phyloP scores from a whole-genome alignment of 2,888 invertebrate species.

The Hesperia comma region DNA sequence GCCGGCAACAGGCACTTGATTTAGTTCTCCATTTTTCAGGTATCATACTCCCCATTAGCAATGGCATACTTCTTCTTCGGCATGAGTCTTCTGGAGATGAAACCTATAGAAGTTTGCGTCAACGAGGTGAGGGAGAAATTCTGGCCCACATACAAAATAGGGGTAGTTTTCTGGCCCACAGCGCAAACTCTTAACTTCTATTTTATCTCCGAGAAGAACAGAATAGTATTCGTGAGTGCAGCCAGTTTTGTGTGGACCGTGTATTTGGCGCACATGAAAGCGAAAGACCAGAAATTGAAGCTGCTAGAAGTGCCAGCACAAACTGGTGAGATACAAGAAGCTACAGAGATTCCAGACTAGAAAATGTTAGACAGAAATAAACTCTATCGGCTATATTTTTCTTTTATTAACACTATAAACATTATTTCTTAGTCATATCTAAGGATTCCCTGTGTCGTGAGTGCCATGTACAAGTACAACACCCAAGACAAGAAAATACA shows the following conservation, averaged over 20 bases:
- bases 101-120: constrained; percentile 83
- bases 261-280: constrained; percentile 90
- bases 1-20: no score
- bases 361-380: constrained; percentile 1
- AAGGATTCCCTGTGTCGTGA: no score
- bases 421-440: no score
- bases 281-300: constrained; percentile 44
- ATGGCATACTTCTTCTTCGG: constrained; percentile 90
- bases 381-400: not conserved
- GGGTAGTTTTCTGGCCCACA: constrained; percentile 87
- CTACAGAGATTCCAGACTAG: not conserved
- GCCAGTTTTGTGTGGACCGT: constrained; percentile 91
- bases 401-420: no score
- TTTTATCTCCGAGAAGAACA: constrained; percentile 87
- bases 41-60: constrained; percentile 88
- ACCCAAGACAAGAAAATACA: no score
- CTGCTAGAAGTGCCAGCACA: not conserved
- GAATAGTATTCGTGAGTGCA: constrained; percentile 88
- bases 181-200: constrained; percentile 90
- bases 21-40: constrained; percentile 60
- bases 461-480: no score
- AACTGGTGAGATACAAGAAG: not conserved
- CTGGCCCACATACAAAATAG: constrained; percentile 88
- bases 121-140: constrained; percentile 88
- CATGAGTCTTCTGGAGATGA: constrained; percentile 88